Evolutionary conservation across 2,113 vertebrate species (phyloP), one percentile per base, ranked within the genome.

Genomic region (Steatornis caripensis): DNA sequence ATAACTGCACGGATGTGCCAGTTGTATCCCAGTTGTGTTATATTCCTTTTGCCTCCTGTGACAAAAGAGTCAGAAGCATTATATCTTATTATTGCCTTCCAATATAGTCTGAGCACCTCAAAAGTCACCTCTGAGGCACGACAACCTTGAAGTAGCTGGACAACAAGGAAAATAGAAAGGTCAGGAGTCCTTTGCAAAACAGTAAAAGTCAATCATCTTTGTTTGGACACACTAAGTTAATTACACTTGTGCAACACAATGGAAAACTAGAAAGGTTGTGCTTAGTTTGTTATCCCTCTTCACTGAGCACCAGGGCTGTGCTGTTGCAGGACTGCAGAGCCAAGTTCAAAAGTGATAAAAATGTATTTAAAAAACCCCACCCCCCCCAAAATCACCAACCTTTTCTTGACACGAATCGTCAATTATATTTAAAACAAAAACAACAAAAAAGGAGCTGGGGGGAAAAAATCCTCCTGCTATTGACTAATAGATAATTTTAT

Each of bases 141-240:
- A 85, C 49, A 78, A 62, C 61, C 60, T 93, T 85, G 84, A 54
- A 92, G 62, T 10, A 96, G 72, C 34, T 65, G 76, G 65, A 41
- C 68, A 66, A 71, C 12, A 71, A 84, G 27, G 24, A 45, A 58
- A 82, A 91, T 10, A 62, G 39, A 97, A 97, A 96, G 30, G 87
- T 92, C 91, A 90, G 68, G 87, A 94, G 46, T 83, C 51, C 60
- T 96, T 86, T 80, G 82, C 39, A 86, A 72, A 89, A 53, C 57
- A 85, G 65, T 81, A 61, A 90, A 95, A 96, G 86, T 89, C 94
- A 91, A 83, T 90, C 84, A 84, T 95, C 81, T 95, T 94, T 87
- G 62, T 91, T 61, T 91, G 82, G 87, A 69, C 66, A 76, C 46
- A 92, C 91, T 89, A 95, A 93, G 70, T 74, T 78, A 66, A 84